Evolutionary conservation across 2,797 vertebrate species (phyloP).

Genomic region (Cheirogaleus major): DNA sequence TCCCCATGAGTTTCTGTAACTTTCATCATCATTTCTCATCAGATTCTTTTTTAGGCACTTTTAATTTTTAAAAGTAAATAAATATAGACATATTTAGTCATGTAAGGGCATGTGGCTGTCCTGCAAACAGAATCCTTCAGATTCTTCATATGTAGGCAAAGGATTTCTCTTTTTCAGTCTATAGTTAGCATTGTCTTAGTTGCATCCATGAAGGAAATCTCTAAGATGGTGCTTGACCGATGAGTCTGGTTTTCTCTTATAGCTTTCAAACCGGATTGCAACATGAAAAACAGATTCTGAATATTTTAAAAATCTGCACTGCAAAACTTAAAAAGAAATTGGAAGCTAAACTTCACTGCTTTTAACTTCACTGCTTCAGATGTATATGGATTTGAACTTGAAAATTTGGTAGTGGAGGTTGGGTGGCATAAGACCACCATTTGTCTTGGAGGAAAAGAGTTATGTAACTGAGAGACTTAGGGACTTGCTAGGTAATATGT

Average conservation of each 20-base stretch:
- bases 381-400: background rate
- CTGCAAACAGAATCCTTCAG: conserved; percentile 30
- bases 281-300: conserved; percentile 46
- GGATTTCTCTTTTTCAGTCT: conserved; percentile 48
- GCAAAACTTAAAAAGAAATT: background rate
- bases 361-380: background rate
- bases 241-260: background rate
- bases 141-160: conserved; percentile 44
- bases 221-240: conserved; percentile 23
- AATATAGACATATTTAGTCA: conserved; percentile 71
- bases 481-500: background rate
- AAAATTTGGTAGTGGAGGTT: background rate
- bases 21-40: conserved; percentile 66
- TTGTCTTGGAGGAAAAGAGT: background rate
- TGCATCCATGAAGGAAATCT: conserved; percentile 34
- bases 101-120: conserved; percentile 50
- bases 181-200: background rate
- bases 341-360: background rate
- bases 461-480: background rate
- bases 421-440: background rate
- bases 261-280: conserved; percentile 19
- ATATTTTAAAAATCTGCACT: background rate
- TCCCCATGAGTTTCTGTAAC: conserved; percentile 49
- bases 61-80: conserved; percentile 69
- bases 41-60: conserved; percentile 63